Conservation (phyloP, 2,797 vertebrate genomes). For the Rhinogobio ventralis region DNA sequence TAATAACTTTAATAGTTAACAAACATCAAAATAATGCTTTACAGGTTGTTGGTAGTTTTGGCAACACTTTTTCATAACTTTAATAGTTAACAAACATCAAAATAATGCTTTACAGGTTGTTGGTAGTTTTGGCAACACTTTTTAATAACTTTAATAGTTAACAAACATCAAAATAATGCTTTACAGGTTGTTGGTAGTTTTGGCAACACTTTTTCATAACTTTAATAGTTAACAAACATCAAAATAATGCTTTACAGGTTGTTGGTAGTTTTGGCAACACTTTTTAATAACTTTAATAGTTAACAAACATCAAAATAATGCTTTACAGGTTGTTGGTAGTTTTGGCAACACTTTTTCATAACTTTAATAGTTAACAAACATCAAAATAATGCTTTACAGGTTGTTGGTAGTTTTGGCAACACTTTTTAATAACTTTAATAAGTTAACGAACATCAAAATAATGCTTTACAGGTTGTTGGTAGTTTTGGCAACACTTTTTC, state of each 20-base stretch:
- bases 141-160: background rate
- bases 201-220: too few relatives aligned
- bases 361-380: background rate
- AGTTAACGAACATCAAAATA: background rate
- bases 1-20: background rate
- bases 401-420: too few relatives aligned
- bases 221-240: background rate
- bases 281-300: too few relatives aligned
- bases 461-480: background rate
- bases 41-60: background rate
- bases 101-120: background rate
- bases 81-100: background rate
- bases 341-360: too few relatives aligned
- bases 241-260: background rate
- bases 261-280: too few relatives aligned
- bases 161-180: background rate
- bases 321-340: background rate
- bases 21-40: background rate
- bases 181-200: background rate
- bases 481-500: too few relatives aligned
- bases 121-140: too few relatives aligned
- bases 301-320: background rate
- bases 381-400: background rate
- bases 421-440: too few relatives aligned
- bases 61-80: too few relatives aligned